A percentile compares a stretch with the other conserved stretches of the same genome.
Conservation (phyloP, 2,797 vertebrate species). For the Merluccius polli region DNA sequence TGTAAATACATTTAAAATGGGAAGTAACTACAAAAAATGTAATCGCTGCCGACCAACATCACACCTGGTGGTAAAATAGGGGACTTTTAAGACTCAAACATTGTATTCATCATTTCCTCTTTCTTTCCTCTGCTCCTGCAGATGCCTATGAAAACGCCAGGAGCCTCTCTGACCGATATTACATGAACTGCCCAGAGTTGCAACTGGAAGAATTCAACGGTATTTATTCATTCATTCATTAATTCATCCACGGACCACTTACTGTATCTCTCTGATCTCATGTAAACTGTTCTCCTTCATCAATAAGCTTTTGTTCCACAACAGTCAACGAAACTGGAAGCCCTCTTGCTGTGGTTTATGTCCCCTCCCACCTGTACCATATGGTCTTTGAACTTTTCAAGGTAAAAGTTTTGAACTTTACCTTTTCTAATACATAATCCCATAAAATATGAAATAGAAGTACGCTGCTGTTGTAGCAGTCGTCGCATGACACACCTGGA, state of each 20-base stretch:
- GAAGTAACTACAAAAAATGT: neutral
- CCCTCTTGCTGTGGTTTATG: slow-evolving; percentile 87
- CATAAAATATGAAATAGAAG: neutral
- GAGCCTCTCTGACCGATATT: slow-evolving; percentile 94
- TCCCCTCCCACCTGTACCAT: slow-evolving; percentile 97
- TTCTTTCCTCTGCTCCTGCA: slow-evolving; percentile 49
- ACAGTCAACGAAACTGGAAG: slow-evolving; percentile 81
- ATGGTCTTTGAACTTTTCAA: slow-evolving; percentile 99
- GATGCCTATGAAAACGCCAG: slow-evolving; percentile 96
- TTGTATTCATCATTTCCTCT: neutral
- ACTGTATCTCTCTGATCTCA: neutral
- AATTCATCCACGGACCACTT: neutral
- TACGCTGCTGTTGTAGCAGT: neutral
- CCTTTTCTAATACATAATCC: neutral
- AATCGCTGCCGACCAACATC: neutral
- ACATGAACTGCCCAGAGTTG: slow-evolving; percentile 93
- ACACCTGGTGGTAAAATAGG: too few species aligned
- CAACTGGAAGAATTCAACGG: slow-evolving; percentile 86
- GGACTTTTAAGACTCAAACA: neutral
- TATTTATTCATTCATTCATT: slow-evolving; percentile 51
- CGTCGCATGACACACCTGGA: neutral
- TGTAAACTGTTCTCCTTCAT: neutral
- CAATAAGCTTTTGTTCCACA: slow-evolving; percentile 38
- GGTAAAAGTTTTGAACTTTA: slow-evolving; percentile 49
- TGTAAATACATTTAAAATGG: neutral